Conservation (phyloP, 1,140 invertebrate genomes). For the Pygmarrhopalites habei region DNA sequence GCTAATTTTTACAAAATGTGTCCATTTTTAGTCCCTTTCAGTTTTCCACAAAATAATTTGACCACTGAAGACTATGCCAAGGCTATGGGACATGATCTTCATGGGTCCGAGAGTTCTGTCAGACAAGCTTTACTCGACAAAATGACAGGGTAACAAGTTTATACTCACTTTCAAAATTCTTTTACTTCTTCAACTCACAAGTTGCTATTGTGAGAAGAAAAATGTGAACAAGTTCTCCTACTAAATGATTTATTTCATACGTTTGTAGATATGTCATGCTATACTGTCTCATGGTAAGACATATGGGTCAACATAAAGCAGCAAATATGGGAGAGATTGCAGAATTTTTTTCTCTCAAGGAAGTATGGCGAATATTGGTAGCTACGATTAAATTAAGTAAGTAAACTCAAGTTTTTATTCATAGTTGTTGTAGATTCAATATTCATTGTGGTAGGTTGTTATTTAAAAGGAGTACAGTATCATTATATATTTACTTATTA, state of each 20-base stretch:
- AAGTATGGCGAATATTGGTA: slow-evolving; percentile 34
- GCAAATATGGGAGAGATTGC: slow-evolving; percentile 10
- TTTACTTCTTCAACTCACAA: no score
- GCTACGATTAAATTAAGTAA: slow-evolving; percentile 31
- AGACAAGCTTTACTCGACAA: slow-evolving; percentile 27
- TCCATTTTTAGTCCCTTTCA: slow-evolving; percentile 37
- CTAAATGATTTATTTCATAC: no score
- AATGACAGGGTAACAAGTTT: slow-evolving; percentile 27
- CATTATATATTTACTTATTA: not conserved
- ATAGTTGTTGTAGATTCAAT: no score
- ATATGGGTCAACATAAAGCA: not conserved
- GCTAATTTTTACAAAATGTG: slow-evolving; percentile 35
- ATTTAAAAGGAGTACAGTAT: not conserved
- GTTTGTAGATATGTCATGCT: slow-evolving; percentile 31
- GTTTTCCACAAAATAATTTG: slow-evolving; percentile 20
- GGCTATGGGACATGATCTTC: slow-evolving; percentile 22
- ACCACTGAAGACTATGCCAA: slow-evolving; percentile 24
- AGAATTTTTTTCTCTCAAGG: slow-evolving; percentile 28
- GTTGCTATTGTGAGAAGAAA: no score
- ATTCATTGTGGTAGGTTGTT: no score
- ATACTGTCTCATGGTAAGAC: slow-evolving; percentile 36
- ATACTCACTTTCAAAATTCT: not conserved
- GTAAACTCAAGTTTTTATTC: no score
- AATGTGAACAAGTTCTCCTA: no score
- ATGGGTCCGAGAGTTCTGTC: slow-evolving; percentile 28